Conservation (phyloP, 2,888 invertebrate genomes). For the Adineta ricciae region DNA sequence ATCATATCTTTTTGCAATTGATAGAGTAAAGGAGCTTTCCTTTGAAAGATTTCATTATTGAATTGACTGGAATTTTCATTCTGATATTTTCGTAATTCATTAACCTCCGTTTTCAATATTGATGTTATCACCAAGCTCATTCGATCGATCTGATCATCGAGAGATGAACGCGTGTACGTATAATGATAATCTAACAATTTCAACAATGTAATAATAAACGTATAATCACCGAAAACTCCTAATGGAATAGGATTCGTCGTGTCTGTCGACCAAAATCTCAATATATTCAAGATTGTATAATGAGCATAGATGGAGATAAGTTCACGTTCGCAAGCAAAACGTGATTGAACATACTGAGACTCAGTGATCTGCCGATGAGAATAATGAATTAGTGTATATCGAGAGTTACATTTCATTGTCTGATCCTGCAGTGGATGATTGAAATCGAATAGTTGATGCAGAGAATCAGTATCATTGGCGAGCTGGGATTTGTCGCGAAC, state of each 20-base stretch:
- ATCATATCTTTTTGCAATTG: constrained; percentile 8
- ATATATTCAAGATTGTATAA: neutral
- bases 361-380: neutral
- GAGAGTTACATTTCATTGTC: neutral
- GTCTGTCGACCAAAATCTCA: neutral
- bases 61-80: no score
- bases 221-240: neutral
- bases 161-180: neutral
- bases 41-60: neutral
- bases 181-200: neutral
- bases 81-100: neutral
- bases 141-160: neutral
- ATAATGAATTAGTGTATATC: neutral
- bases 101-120: neutral
- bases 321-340: neutral
- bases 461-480: neutral
- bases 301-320: neutral
- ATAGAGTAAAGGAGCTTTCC: neutral
- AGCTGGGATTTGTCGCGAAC: neutral
- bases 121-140: neutral
- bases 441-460: neutral
- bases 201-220: neutral
- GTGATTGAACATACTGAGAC: neutral
- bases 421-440: neutral
- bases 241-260: neutral